Base-by-base conservation (phyloP, 1,140 invertebrate species). In the Listronotus bonariensis region DNA sequence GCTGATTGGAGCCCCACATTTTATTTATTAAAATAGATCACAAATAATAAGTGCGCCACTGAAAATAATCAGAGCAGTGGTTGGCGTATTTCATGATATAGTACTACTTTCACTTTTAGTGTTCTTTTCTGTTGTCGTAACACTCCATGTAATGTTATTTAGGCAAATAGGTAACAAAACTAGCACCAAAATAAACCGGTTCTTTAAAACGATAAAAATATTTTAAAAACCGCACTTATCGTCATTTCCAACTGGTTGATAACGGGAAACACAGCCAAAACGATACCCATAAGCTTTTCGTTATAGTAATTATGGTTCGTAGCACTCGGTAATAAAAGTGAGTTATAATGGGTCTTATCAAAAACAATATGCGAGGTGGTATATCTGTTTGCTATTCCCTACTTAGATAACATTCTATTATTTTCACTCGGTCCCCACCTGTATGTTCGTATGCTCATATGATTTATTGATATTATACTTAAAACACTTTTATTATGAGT, bases 81-180 rank as follows among this genome's bases (percentile, higher is more conserved):
- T 17, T n/a, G 9, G 26, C 49, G 59, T 42, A 31, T 51, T 45
- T 62, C 51, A 62, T 62, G 31, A 26, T 26, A 26, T 5, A 26
- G 31, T 18, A 36, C 34, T 52, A 65, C 53, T 65, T 58, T 58
- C 55, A 57, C 53, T 52, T 57, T 57, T 36, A 32, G 32, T 41
- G 12, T 31, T n/a, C 12, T 17, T 18, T 17, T 54, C 8, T n/a
- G n/a, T 14, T 34, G 56, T 34, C 11, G 31, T 36, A 58, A 48
- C 14, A 58, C 32, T 36, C 1, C 34, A 4, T 36, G 34, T 36
- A n/a, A 45, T 45, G n/a, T 45, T 4, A 45, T 18, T 8, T 1
- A 14, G 7, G 7, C 17, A 8, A 14, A 14, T 14, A 45, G 14
- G 42, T 45, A 10, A 36, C 34, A 36, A 36, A 36, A 36, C 34